Evolutionary conservation across 2,888 invertebrate genomes (phyloP).

Genomic region (Latheticus oryzae): DNA sequence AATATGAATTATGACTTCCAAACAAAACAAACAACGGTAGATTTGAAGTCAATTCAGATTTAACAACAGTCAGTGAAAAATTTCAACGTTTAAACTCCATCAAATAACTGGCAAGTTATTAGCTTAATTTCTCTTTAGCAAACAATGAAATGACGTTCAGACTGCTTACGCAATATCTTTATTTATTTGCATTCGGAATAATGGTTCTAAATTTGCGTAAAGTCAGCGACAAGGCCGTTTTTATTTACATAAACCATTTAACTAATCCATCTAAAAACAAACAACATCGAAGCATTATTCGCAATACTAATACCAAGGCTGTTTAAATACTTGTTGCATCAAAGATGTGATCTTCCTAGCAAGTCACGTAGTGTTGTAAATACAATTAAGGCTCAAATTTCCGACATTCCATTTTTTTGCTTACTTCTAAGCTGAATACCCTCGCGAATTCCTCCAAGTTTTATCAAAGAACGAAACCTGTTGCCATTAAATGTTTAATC

Average conservation of each 20-base stretch:
- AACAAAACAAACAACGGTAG: constrained; percentile 10
- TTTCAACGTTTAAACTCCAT: background rate
- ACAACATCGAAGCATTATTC: constrained; percentile 32
- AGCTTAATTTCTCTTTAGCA: too few relatives aligned
- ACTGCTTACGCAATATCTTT: constrained; percentile 10
- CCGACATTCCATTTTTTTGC: constrained; percentile 24
- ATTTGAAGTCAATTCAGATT: constrained; percentile 2
- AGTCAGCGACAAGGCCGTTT: constrained; percentile 37
- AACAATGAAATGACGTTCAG: constrained; percentile 16
- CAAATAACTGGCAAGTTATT: too few relatives aligned
- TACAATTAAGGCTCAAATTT: constrained; percentile 47
- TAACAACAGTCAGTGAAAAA: background rate
- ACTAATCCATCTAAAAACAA: constrained; percentile 30
- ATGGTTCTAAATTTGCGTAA: constrained; percentile 24
- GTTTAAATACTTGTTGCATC: constrained; percentile 42
- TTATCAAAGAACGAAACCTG: constrained; percentile 7
- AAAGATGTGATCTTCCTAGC: constrained; percentile 39
- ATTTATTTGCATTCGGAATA: constrained; percentile 27
- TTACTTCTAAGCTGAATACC: constrained; percentile 7
- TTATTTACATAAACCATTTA: constrained; percentile 36
- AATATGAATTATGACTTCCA: constrained; percentile 5
- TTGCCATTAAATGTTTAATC: too few relatives aligned
- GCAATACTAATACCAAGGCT: constrained; percentile 35
- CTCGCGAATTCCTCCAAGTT: background rate
- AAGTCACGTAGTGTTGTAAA: constrained; percentile 50